Evolutionary conservation across 2,113 vertebrate genomes (phyloP).

Genomic region (Grus americana): DNA sequence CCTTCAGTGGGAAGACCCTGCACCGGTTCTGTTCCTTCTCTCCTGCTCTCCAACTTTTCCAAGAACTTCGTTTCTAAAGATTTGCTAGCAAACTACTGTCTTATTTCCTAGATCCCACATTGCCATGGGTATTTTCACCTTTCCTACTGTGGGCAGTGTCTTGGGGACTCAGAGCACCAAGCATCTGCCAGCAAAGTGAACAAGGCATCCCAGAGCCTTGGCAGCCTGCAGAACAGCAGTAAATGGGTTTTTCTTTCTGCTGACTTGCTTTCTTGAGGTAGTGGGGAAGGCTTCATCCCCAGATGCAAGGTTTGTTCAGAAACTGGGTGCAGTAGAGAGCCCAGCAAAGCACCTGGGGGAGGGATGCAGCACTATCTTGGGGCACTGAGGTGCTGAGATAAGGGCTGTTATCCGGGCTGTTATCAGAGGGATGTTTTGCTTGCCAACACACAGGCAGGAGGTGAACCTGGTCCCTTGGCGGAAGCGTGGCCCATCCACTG

Average conservation of each 20-base stretch:
- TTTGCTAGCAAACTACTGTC: neutral
- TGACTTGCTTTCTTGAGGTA: neutral
- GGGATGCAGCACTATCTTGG: neutral
- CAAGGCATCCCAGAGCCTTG: neutral
- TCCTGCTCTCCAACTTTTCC: neutral
- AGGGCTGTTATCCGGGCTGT: neutral
- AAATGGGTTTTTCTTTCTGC: neutral
- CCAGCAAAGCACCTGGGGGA: neutral
- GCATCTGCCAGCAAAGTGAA: neutral
- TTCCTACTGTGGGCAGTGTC: neutral
- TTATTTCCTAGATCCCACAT: neutral
- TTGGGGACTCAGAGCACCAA: neutral
- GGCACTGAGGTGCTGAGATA: too few relatives aligned
- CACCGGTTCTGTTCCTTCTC: neutral
- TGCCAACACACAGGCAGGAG: neutral
- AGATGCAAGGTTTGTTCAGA: neutral
- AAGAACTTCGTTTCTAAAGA: neutral
- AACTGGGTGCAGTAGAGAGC: neutral
- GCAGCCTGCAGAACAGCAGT: neutral
- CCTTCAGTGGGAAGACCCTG: neutral
- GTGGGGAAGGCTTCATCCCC: neutral
- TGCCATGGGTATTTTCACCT: neutral
- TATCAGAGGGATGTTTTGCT: neutral
- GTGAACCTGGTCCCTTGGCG: neutral
- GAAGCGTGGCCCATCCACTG: rapidly evolving